Percentiles rank a stretch among this genome's conserved stretches.
phyloP scores from a whole-genome alignment of 2,888 invertebrate genomes.

The Brachyopa scutellaris region DNA sequence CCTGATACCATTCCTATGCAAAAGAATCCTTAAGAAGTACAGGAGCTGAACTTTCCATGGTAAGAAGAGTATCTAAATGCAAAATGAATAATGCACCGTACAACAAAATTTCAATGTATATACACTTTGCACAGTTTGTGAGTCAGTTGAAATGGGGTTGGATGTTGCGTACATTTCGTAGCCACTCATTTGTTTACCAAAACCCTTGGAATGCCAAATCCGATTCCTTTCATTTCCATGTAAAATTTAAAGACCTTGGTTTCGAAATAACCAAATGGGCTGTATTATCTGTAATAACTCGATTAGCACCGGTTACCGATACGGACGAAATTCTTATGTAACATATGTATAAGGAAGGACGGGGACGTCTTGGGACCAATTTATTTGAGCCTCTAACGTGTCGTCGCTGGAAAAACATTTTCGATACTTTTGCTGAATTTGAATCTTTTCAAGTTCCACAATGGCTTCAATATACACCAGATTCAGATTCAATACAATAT shows the following conservation, averaged over 20 bases:
- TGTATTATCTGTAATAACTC: conserved; percentile 24
- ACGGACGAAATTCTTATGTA: conserved; percentile 46
- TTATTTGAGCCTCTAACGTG: neutral
- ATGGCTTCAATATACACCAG: conserved; percentile 27
- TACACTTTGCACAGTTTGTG: conserved; percentile 45
- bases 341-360: conserved; percentile 32
- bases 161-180: no score
- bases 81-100: conserved; percentile 42
- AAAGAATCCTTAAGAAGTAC: no score
- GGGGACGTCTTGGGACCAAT: conserved; percentile 39
- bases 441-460: conserved; percentile 22
- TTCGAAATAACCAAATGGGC: conserved; percentile 32
- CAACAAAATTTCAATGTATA: conserved; percentile 54
- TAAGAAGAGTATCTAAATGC: neutral
- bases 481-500: conserved; percentile 33
- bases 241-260: neutral
- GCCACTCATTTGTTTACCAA: neutral
- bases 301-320: conserved; percentile 37
- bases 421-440: conserved; percentile 11
- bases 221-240: conserved; percentile 22
- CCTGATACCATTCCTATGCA: neutral
- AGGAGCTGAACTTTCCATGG: no score
- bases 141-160: neutral
- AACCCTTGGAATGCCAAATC: conserved; percentile 47
- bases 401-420: conserved; percentile 28